A percentile compares a stretch with the other conserved stretches of the same genome.
These are phyloP conservation scores for Mechanitis mazaeus DNA, from an alignment of 2,888 invertebrate genomes.

Conservation along the genomic window DNA sequence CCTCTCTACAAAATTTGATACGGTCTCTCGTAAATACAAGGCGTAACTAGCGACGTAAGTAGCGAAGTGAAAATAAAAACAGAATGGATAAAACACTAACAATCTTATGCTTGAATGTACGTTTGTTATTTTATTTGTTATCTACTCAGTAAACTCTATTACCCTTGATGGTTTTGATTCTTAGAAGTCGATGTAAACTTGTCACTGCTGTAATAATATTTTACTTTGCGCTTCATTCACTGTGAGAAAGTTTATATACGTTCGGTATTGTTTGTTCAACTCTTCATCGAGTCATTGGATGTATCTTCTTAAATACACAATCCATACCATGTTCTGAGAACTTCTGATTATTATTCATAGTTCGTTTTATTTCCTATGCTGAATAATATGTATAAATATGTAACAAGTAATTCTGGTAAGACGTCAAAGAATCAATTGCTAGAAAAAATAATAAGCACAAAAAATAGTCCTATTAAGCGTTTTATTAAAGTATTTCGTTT, in stretches of 20 bases:
- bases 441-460: no score
- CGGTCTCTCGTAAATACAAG: constrained; percentile 46
- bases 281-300: constrained; percentile 36
- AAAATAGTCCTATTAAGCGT: background rate
- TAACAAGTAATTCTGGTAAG: background rate
- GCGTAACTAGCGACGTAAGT: constrained; percentile 39
- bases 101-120: constrained; percentile 37
- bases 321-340: constrained; percentile 28
- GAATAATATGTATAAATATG: background rate
- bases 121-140: constrained; percentile 70
- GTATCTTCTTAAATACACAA: constrained; percentile 34
- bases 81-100: constrained; percentile 43
- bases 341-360: background rate
- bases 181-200: constrained; percentile 61
- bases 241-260: constrained; percentile 35
- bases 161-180: constrained; percentile 70
- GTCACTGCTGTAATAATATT: constrained; percentile 66
- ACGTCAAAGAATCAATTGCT: no score
- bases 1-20: constrained; percentile 40
- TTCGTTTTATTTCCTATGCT: background rate
- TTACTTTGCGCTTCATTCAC: constrained; percentile 41
- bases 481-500: constrained; percentile 6
- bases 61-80: constrained; percentile 53
- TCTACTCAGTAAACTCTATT: constrained; percentile 69
- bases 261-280: constrained; percentile 47